These are phyloP conservation scores for Tretioscincus oriximinensis DNA, from an alignment of 2,113 vertebrate genomes.

Conservation along the genomic window DNA sequence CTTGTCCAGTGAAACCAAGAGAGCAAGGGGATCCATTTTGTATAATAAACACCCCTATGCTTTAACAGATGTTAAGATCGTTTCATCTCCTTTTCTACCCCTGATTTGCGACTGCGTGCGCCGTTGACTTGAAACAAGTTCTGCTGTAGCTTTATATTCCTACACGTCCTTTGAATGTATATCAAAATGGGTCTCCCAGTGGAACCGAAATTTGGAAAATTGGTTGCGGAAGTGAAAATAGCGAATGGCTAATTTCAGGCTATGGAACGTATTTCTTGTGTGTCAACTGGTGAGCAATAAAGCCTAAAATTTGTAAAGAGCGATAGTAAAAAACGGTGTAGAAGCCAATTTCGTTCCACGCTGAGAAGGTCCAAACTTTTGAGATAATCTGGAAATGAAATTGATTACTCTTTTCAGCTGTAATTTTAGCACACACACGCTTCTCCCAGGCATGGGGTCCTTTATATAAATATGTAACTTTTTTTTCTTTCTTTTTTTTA, in stretches of 20 bases:
- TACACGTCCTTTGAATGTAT: conserved; percentile 39
- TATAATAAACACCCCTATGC: conserved; percentile 68
- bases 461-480: not conserved
- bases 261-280: conserved; percentile 33
- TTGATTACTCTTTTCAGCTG: conserved; percentile 54
- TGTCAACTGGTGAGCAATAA: conserved; percentile 60
- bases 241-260: conserved; percentile 55
- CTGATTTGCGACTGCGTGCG: conserved; percentile 56
- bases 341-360: conserved; percentile 59
- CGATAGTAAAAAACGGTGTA: conserved; percentile 40
- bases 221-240: conserved; percentile 49
- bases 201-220: conserved; percentile 57
- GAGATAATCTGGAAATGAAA: conserved; percentile 64
- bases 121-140: conserved; percentile 64
- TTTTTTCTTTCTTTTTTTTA: conserved; percentile 53
- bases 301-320: conserved; percentile 43
- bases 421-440: conserved; percentile 60
- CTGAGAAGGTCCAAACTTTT: conserved; percentile 51
- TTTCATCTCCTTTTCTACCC: conserved; percentile 70
- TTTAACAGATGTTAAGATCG: conserved; percentile 73
- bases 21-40: conserved; percentile 58
- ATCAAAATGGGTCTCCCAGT: conserved; percentile 42
- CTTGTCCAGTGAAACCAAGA: conserved; percentile 57
- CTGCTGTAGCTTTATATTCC: conserved; percentile 68
- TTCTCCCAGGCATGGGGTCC: conserved; percentile 18